phyloP scores from a whole-genome alignment of 2,113 vertebrate genomes.

The Leptobrachium leishanense region DNA sequence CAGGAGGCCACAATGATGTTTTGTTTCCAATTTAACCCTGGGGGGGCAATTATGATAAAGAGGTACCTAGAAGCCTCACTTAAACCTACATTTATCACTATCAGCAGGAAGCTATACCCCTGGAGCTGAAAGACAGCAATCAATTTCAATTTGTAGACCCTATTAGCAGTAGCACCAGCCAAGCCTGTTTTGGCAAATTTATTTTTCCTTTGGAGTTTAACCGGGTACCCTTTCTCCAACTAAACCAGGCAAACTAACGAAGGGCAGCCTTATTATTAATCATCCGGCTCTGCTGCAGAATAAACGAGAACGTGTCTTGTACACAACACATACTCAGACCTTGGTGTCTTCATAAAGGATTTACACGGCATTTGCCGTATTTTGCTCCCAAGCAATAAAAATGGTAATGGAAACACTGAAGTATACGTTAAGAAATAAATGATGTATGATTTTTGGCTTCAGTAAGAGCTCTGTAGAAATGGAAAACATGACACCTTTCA shows the following conservation, averaged over 20 bases:
- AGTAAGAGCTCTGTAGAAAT: conserved; percentile 9
- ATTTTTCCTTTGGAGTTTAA: not conserved
- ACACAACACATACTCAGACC: not conserved
- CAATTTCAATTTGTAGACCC: conserved; percentile 19
- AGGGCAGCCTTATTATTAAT: no score
- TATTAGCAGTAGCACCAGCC: not conserved
- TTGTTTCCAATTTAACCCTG: conserved; percentile 32
- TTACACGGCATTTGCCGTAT: not conserved
- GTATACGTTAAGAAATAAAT: conserved; percentile 35
- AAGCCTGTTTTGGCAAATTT: not conserved
- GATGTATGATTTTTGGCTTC: conserved; percentile 29
- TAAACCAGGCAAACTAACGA: no score
- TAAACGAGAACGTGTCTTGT: no score
- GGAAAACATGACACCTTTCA: conserved; percentile 42
- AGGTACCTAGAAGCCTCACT: not conserved
- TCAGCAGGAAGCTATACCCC: conserved; percentile 9
- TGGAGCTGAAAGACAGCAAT: conserved; percentile 1
- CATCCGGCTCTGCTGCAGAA: no score
- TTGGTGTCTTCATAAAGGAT: not conserved
- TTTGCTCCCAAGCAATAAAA: not conserved
- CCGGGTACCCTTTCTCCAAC: not conserved
- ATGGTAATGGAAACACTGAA: conserved; percentile 42
- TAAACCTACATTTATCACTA: conserved; percentile 32
- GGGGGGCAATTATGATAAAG: conserved; percentile 19
- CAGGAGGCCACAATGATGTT: conserved; percentile 19